Conservation (phyloP, 2,888 invertebrate species). For the Leistus spinibarbis region DNA sequence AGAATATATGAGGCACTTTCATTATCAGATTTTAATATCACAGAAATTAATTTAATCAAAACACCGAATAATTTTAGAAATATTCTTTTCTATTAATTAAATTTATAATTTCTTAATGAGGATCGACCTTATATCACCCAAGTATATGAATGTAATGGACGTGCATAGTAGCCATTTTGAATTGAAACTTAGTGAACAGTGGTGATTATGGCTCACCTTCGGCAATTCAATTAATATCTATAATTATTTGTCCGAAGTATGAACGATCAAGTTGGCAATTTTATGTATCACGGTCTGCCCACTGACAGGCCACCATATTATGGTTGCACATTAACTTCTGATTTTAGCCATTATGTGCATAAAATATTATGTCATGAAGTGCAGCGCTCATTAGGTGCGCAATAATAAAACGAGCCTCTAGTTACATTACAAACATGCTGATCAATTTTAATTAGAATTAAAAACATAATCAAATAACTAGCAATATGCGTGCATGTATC, state of each 20-base stretch:
- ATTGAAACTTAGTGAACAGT: too few relatives aligned
- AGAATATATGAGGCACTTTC: too few relatives aligned
- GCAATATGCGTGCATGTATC: not conserved
- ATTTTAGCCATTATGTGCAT: not conserved
- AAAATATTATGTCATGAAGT: not conserved
- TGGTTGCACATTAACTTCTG: not conserved
- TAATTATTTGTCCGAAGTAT: not conserved
- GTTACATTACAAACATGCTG: not conserved
- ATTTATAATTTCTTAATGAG: too few relatives aligned
- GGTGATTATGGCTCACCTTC: not conserved
- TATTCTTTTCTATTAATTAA: too few relatives aligned
- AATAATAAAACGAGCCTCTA: not conserved
- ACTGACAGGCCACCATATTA: not conserved
- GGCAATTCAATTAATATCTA: not conserved
- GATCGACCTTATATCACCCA: too few relatives aligned
- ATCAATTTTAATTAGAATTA: not conserved
- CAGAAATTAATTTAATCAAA: too few relatives aligned
- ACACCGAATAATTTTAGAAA: too few relatives aligned
- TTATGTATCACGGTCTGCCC: not conserved
- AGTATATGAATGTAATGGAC: too few relatives aligned
- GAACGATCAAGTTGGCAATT: not conserved
- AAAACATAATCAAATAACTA: not conserved
- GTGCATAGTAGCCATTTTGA: not conserved
- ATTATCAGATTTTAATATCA: too few relatives aligned
- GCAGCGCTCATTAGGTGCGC: not conserved